phyloP scores from a whole-genome alignment of 2,113 vertebrate species.

The Pollimyrus isidori region DNA sequence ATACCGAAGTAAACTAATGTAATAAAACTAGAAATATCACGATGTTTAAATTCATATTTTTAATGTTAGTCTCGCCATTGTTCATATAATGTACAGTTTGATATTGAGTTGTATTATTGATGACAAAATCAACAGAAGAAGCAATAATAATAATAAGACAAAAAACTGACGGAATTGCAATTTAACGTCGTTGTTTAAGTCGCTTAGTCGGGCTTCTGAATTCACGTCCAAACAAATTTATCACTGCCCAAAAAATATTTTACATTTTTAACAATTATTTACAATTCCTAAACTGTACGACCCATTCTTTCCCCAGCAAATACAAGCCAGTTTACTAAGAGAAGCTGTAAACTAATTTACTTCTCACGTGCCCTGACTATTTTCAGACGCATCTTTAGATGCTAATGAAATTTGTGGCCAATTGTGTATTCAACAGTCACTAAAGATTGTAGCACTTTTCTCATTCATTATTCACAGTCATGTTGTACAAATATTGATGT shows the following conservation, averaged over 20 bases:
- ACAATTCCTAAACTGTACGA: neutral
- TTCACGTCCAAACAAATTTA: neutral
- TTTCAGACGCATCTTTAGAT: conserved; percentile 57
- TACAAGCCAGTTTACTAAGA: neutral
- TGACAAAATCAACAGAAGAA: neutral
- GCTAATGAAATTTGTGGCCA: conserved; percentile 55
- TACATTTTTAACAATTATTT: neutral
- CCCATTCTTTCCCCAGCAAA: neutral
- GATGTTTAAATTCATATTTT: neutral
- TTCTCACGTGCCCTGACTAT: conserved; percentile 43
- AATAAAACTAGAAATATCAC: neutral
- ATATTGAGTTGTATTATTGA: neutral
- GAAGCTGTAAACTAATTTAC: conserved; percentile 39
- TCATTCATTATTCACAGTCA: conserved; percentile 73
- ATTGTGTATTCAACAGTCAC: conserved; percentile 65
- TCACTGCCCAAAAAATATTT: neutral
- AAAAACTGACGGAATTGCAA: neutral
- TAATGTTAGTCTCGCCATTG: neutral
- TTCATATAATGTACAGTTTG: neutral
- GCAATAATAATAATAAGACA: neutral
- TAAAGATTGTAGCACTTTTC: conserved; percentile 56
- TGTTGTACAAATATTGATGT: conserved; percentile 78
- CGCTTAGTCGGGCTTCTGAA: neutral
- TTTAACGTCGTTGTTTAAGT: neutral
- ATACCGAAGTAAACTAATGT: neutral